Base-by-base conservation (phyloP, 2,113 vertebrate genomes). In the Carassius auratus region DNA sequence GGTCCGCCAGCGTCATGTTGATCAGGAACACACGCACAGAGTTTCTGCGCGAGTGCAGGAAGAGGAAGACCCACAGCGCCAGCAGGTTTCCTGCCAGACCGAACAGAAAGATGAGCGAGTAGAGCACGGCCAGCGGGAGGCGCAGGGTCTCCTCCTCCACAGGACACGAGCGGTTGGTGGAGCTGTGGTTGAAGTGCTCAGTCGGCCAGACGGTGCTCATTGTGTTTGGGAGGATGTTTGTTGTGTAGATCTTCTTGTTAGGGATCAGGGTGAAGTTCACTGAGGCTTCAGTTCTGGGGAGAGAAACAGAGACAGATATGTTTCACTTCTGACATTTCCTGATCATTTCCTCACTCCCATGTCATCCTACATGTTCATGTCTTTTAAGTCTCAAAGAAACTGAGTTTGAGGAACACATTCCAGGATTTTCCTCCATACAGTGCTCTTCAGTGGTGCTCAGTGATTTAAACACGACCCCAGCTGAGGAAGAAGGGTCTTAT, bases 21-120 rank as follows among this genome's bases (percentile, higher is more conserved):
- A 99, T 94, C 88, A 99, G 93, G 84, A 99, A 98, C 86, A 98
- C 93, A 64, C 96, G 96, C 85, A 99, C 94, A 0, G 97, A 98
- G 94, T 97, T 98, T 90, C 93, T 96, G 87, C 97, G 97, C 17
- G 93, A 92, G 48, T 95, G 94, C 45, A 97, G 91, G 4, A 90
- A 90, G 77, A 98, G 91, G 92, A 99, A 98, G 61, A 97, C 95
- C 91, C 95, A 96, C 12, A 99, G 92, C 55, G 97, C 96, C 61
- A 95, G 91, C 83, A 94, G 74, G 89, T 99, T 99, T 69, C 97
- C 96, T 19, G 82, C 68, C 17, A 99, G 90, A 86, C 97, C 98
- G 80, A 96, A 15, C 0, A 96, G 5, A 87, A 98, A 98, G 92
- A 97, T 95, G 26, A 97, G 0, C 0, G 94, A 93, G 91, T 97